These are phyloP conservation scores for Abrostola triplasia DNA, from an alignment of 2,888 invertebrate genomes.

Conservation along the genomic window DNA sequence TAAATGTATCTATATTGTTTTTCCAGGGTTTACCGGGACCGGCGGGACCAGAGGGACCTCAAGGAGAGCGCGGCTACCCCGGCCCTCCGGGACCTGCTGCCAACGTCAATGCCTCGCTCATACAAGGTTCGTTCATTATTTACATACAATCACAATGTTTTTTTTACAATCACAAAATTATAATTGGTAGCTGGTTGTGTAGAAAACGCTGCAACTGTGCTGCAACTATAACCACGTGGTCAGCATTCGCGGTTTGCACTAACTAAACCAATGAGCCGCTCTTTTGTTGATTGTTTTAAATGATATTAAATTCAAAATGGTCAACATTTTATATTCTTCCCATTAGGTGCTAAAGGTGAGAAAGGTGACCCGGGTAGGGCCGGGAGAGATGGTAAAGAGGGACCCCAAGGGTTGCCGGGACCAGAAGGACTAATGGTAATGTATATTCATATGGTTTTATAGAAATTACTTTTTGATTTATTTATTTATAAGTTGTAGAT, in stretches of 20 bases:
- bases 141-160: not conserved
- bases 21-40: conserved; percentile 78
- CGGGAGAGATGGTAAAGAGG: conserved; percentile 73
- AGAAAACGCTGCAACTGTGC: not conserved
- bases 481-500: not conserved
- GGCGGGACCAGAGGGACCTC: conserved; percentile 83
- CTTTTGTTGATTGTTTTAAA: no score
- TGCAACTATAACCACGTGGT: not conserved
- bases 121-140: conserved; percentile 63
- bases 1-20: conserved; percentile 3
- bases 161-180: not conserved
- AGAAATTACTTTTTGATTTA: no score
- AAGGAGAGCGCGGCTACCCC: conserved; percentile 68
- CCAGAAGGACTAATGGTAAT: conserved; percentile 78
- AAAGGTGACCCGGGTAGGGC: conserved; percentile 71
- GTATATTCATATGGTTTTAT: not conserved
- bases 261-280: no score
- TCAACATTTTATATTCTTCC: no score
- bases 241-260: no score
- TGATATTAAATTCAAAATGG: no score
- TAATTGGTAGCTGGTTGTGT: not conserved
- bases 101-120: conserved; percentile 72
- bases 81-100: conserved; percentile 74
- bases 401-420: conserved; percentile 77
- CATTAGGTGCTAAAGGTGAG: conserved; percentile 77